Evolutionary conservation across 1,140 invertebrate species (phyloP), one percentile per base, ranked within the genome.

Genomic region (Lutraria rhynchaena): DNA sequence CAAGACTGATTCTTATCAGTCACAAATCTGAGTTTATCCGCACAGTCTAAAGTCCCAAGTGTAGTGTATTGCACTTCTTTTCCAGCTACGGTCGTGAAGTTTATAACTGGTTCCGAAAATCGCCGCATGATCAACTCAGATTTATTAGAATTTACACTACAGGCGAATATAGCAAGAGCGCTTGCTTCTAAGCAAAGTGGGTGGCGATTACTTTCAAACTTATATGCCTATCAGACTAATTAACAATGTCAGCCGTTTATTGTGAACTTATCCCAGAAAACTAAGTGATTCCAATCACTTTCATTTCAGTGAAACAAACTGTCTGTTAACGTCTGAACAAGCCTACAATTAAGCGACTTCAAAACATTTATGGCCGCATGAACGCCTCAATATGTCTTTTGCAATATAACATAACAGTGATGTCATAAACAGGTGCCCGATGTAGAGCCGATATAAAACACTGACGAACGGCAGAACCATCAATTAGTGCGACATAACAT

Each of bases 191-290:
- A 33, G 1, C 63, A 49, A 67, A 67, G 63, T 67, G 63, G 37
- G 63, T 67, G 63, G 63, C 44, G 63, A 11, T 31, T 67, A 19
- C 27, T 31, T 46, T 67, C 27, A 67, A 27, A 41, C 41, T 27
- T 41, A 37, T 46, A 31, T 46, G 33, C 63, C 5, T 46, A 37
- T 46, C 63, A 67, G 37, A 67, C 41, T 46, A 44, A 67, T 67
- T 41, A 67, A 67, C 41, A 46, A 46, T 67, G 63, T 37, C 41
- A 24, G 63, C 27, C 41, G 46, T 67, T 67, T 35, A 67, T 67
- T 29, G 63, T 24, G 41, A 24, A 46, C 49, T 67, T 67, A 67
- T 67, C 49, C 11, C 44, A 41, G 63, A 67, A 24, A 51, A 31
- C 22, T 67, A 29, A 46, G 63, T 67, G 46, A 7, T 67, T 46